phyloP scores from a whole-genome alignment of 2,888 invertebrate genomes.

The Blastobasis lacticolella region DNA sequence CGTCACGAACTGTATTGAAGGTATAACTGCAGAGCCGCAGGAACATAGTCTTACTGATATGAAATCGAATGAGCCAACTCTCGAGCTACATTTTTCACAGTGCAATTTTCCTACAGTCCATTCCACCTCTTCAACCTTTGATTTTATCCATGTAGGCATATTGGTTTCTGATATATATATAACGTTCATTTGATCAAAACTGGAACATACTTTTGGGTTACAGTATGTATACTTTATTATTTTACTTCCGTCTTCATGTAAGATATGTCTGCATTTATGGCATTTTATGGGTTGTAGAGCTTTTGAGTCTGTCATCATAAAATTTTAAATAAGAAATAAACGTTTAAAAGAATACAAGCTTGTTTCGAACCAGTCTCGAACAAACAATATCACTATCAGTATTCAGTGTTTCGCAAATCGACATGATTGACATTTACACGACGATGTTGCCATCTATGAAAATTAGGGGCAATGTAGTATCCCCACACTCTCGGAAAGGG shows the following conservation, averaged over 20 bases:
- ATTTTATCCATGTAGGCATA: conserved; percentile 72
- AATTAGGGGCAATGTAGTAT: too few species aligned
- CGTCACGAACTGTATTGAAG: conserved; percentile 75
- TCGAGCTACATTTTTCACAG: conserved; percentile 75
- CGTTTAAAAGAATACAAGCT: too few species aligned
- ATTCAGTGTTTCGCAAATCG: too few species aligned
- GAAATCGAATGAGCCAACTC: conserved; percentile 80
- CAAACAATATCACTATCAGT: too few species aligned
- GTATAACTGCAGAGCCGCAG: conserved; percentile 70
- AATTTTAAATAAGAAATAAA: too few species aligned
- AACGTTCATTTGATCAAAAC: conserved; percentile 43
- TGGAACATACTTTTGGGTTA: conserved; percentile 31
- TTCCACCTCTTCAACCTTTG: conserved; percentile 65
- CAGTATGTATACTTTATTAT: conserved; percentile 25
- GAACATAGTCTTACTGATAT: conserved; percentile 76
- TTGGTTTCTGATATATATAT: conserved; percentile 73
- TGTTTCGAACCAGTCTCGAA: too few species aligned
- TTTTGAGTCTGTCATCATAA: too few species aligned
- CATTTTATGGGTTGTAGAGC: conserved; percentile 38
- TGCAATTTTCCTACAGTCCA: conserved; percentile 81
- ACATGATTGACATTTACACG: too few species aligned
- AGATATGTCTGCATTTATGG: conserved; percentile 57
- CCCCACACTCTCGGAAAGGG: too few species aligned
- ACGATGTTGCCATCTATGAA: too few species aligned
- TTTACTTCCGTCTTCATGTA: conserved; percentile 32